These are phyloP conservation scores for Bilobella aurantiaca DNA, from an alignment of 1,140 invertebrate genomes.

Conservation along the genomic window DNA sequence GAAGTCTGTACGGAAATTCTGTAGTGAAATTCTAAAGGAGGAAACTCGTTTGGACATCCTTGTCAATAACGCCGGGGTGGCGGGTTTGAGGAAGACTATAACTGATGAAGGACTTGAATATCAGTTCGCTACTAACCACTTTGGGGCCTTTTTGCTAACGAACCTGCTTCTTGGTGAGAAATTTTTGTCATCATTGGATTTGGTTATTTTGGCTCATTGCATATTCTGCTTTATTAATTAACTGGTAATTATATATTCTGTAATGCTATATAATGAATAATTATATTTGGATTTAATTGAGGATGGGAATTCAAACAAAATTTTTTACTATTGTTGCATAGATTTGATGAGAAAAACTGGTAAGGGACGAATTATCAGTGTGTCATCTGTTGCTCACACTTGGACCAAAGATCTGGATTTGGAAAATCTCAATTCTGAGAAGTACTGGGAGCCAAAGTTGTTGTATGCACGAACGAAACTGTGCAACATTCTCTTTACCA, in stretches of 20 bases:
- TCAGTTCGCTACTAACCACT: constrained; percentile 64
- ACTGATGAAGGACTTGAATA: constrained; percentile 41
- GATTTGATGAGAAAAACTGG: constrained; percentile 70
- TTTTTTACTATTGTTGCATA: constrained; percentile 37
- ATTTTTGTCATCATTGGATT: too few relatives aligned
- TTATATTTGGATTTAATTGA: too few relatives aligned
- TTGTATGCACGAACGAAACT: constrained; percentile 77
- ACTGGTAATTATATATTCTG: constrained; percentile 56
- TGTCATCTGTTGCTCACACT: constrained; percentile 71
- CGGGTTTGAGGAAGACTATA: constrained; percentile 25
- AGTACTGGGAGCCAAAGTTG: constrained; percentile 54
- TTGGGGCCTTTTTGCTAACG: constrained; percentile 76
- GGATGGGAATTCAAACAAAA: not conserved
- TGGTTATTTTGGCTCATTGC: too few relatives aligned
- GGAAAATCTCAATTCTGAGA: constrained; percentile 63
- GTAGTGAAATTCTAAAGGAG: constrained; percentile 36
- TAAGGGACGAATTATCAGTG: constrained; percentile 70
- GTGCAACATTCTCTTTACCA: constrained; percentile 74
- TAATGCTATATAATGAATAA: constrained; percentile 40
- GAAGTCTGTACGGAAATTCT: constrained; percentile 40
- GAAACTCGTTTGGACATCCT: constrained; percentile 44
- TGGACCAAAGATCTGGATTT: constrained; percentile 58
- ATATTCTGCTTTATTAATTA: too few relatives aligned
- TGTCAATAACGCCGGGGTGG: constrained; percentile 47
- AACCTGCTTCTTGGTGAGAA: too few relatives aligned